Percentiles rank a stretch among this genome's conserved stretches.
Conservation (phyloP, 2,888 invertebrate genomes). For the Drosophila robusta region DNA sequence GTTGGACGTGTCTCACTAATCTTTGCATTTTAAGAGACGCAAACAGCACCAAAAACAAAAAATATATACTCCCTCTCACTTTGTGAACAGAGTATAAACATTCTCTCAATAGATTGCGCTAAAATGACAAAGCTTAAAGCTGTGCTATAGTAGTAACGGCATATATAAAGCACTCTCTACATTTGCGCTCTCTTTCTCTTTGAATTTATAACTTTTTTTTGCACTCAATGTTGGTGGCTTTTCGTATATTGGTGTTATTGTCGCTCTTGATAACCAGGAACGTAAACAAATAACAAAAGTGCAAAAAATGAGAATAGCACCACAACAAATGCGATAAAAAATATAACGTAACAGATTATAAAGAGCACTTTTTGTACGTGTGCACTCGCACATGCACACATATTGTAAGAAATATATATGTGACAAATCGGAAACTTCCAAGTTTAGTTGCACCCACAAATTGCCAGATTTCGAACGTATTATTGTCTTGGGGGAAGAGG, state of each 20-base stretch:
- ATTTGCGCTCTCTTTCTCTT: slow-evolving; percentile 2
- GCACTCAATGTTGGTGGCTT: slow-evolving; percentile 7
- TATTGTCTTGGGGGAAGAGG: background rate
- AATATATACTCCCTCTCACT: background rate
- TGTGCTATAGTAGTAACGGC: slow-evolving; percentile 14
- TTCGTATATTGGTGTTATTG: slow-evolving; percentile 21
- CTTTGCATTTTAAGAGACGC: too few relatives aligned
- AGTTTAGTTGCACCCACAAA: slow-evolving; percentile 30
- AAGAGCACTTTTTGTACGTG: slow-evolving; percentile 8
- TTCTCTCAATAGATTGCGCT: slow-evolving; percentile 11
- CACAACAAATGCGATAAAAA: slow-evolving; percentile 55
- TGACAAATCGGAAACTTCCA: slow-evolving; percentile 42
- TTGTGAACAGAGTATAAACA: background rate
- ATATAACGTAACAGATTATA: slow-evolving; percentile 55
- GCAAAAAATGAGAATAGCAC: slow-evolving; percentile 68
- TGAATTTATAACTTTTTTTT: slow-evolving; percentile 12
- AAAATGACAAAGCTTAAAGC: slow-evolving; percentile 12
- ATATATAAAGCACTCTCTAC: slow-evolving; percentile 8
- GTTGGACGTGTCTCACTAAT: too few relatives aligned
- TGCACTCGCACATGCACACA: slow-evolving; percentile 9
- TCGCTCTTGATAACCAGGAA: slow-evolving; percentile 58
- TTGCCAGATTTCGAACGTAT: slow-evolving; percentile 11
- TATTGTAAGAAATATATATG: slow-evolving; percentile 2
- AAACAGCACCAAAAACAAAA: too few relatives aligned
- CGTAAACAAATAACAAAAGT: slow-evolving; percentile 62